Percentiles rank a stretch among this genome's conserved stretches.
phyloP scores from a whole-genome alignment of 2,113 vertebrate species.

The Oreochromis aureus region DNA sequence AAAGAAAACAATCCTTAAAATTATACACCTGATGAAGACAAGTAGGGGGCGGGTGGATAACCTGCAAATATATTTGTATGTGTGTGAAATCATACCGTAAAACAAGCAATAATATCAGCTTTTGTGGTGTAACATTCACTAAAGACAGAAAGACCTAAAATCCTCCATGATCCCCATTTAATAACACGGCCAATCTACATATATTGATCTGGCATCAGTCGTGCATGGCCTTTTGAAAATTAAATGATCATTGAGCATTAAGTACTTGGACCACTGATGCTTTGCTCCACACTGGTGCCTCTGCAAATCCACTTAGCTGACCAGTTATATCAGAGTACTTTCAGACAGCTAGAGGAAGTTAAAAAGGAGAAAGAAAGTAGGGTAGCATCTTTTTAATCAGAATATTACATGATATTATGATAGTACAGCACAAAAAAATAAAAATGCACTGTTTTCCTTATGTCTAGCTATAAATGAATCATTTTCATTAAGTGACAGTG shows the following conservation, averaged over 20 bases:
- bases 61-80: background rate
- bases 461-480: background rate
- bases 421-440: background rate
- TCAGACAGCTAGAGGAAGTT: background rate
- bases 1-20: background rate
- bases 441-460: background rate
- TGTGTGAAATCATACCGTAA: background rate
- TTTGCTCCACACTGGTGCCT: background rate
- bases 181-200: background rate
- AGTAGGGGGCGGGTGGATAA: background rate
- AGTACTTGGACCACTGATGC: conserved; percentile 1
- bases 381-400: background rate
- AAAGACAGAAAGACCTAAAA: background rate
- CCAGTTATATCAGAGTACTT: background rate
- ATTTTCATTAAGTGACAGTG: background rate
- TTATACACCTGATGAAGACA: background rate
- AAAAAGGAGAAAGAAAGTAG: background rate
- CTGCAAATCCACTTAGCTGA: conserved; percentile 29
- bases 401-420: background rate
- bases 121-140: background rate
- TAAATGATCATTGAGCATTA: background rate
- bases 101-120: background rate
- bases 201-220: background rate
- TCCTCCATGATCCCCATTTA: background rate
- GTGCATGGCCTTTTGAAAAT: background rate